A percentile compares a stretch with the other conserved stretches of the same genome.
These are phyloP conservation scores for Cuculus canorus DNA, from an alignment of 2,797 vertebrate species.

Conservation along the genomic window DNA sequence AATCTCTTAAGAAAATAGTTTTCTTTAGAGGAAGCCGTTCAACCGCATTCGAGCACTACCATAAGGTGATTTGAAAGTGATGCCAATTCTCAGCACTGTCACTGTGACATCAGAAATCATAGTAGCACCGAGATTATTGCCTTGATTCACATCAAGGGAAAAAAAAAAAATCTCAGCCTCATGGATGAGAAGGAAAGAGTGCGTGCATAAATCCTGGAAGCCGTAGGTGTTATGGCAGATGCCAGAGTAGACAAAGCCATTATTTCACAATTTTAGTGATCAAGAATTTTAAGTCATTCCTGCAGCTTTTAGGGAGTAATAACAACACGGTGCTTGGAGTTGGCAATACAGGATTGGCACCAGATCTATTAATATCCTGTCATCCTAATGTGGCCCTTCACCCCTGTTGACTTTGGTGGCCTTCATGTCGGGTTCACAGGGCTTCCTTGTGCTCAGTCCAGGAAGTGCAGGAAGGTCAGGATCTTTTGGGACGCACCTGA, in stretches of 20 bases:
- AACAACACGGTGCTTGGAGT: background rate
- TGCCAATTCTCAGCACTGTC: background rate
- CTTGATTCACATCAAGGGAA: background rate
- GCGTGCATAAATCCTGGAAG: background rate
- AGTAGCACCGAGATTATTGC: background rate
- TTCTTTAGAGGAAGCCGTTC: background rate
- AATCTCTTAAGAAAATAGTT: background rate
- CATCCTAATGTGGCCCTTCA: background rate
- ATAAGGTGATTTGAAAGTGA: background rate
- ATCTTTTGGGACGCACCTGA: background rate
- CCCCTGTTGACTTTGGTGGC: background rate
- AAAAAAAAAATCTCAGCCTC: background rate
- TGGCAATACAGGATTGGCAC: background rate
- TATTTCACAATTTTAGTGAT: background rate
- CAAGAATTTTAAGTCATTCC: background rate
- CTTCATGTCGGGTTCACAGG: background rate
- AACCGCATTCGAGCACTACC: background rate
- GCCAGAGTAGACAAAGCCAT: background rate
- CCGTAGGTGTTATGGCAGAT: background rate
- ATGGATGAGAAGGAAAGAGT: accelerated
- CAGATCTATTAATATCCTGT: background rate
- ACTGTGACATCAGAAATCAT: background rate
- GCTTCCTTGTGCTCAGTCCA: background rate
- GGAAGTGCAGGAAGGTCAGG: background rate
- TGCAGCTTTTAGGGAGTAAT: background rate